phyloP scores from a whole-genome alignment of 2,888 invertebrate genomes.

The Cephus pygmeus region DNA sequence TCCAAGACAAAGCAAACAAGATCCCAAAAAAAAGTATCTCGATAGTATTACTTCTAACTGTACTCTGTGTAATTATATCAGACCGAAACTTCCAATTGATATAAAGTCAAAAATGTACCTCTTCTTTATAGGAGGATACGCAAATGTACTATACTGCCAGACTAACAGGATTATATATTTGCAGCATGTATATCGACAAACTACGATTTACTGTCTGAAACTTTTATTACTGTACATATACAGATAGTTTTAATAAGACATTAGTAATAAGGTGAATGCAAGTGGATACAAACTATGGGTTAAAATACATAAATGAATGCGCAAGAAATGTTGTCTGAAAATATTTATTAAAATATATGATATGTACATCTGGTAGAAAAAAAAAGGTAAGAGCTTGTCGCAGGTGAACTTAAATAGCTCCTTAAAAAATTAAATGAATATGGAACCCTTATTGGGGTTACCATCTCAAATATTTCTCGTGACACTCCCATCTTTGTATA shows the following conservation, averaged over 20 bases:
- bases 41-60: background rate
- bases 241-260: background rate
- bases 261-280: background rate
- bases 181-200: background rate
- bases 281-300: background rate
- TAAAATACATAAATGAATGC: background rate
- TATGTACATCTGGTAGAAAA: slow-evolving; percentile 35
- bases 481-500: slow-evolving; percentile 39
- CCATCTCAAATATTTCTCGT: background rate
- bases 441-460: background rate
- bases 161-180: background rate
- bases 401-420: background rate
- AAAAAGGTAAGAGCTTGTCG: slow-evolving; percentile 22
- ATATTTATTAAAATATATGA: slow-evolving; percentile 40
- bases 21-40: background rate
- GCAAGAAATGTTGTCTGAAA: slow-evolving; percentile 19
- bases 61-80: background rate
- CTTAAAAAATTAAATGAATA: background rate
- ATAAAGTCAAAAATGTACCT: no score
- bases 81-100: background rate
- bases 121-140: background rate
- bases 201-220: background rate
- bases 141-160: no score
- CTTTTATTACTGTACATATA: background rate
- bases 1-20: background rate